These are phyloP conservation scores for Oncorhynchus mykiss DNA, from an alignment of 2,113 vertebrate species.

Conservation along the genomic window DNA sequence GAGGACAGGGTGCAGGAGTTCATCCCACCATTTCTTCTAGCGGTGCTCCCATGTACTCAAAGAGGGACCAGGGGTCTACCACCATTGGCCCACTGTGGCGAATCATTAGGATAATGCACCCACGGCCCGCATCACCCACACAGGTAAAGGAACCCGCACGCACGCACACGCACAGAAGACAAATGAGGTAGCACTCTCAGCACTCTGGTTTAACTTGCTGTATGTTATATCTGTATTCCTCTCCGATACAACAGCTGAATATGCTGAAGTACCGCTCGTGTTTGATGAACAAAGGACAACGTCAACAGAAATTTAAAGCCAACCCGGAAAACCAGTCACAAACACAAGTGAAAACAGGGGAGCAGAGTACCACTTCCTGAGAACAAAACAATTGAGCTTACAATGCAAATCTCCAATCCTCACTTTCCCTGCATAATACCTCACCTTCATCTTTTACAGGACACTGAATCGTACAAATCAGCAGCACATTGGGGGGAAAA, in stretches of 20 bases:
- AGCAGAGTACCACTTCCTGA: background rate
- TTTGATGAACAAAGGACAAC: background rate
- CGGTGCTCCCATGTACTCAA: background rate
- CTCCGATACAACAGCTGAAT: no score
- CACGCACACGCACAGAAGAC: no score
- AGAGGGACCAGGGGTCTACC: background rate
- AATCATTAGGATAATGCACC: no score
- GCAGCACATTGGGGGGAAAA: no score
- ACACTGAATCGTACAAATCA: background rate
- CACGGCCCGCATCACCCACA: no score
- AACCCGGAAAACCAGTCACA: background rate
- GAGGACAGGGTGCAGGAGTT: background rate
- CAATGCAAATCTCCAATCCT: constrained; percentile 10
- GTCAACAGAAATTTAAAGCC: background rate
- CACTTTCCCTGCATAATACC: background rate
- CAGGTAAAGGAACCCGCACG: no score
- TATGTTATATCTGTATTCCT: no score
- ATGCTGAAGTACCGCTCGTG: background rate
- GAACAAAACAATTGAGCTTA: background rate
- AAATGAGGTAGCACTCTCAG: no score
- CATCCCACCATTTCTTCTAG: background rate
- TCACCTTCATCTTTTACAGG: background rate
- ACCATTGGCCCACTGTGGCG: no score
- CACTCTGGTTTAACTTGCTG: no score
- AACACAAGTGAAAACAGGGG: background rate